Conservation (phyloP, 2,888 invertebrate genomes). For the Trissolcus brochymenae region DNA sequence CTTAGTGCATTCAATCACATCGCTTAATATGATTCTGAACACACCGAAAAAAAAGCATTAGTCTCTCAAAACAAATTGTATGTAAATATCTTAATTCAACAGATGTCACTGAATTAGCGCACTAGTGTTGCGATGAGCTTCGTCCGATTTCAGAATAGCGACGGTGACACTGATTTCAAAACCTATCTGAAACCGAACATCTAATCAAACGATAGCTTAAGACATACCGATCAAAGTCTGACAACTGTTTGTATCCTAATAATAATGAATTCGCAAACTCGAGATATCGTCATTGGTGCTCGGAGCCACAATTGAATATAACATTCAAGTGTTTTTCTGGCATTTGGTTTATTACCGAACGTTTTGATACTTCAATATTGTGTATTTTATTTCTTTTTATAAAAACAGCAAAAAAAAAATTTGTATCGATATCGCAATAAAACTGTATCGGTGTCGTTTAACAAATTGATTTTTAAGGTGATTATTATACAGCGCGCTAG, state of each 20-base stretch:
- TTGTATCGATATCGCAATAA: too few relatives aligned
- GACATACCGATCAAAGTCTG: too few relatives aligned
- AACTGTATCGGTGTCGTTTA: not conserved
- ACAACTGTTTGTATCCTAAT: constrained; percentile 32
- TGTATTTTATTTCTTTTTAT: constrained; percentile 1
- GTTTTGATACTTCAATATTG: constrained; percentile 33
- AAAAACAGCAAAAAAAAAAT: constrained; percentile 16
- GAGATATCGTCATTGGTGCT: constrained; percentile 42
- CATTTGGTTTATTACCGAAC: constrained; percentile 21
- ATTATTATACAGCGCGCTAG: constrained; percentile 23
- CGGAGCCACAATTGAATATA: not conserved
- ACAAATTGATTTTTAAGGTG: constrained; percentile 10
- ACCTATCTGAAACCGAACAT: constrained; percentile 5
- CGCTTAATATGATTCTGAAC: constrained; percentile 12
- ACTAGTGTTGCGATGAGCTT: constrained; percentile 29
- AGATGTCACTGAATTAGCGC: constrained; percentile 41
- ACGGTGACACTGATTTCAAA: constrained; percentile 1
- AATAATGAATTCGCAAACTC: constrained; percentile 20
- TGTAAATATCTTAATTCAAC: constrained; percentile 42
- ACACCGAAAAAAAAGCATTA: constrained; percentile 4
- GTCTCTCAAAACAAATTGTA: constrained; percentile 15
- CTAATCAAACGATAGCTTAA: not conserved
- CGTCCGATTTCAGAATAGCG: constrained; percentile 4
- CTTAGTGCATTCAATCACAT: constrained; percentile 18
- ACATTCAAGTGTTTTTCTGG: constrained; percentile 12